Conservation (phyloP, 2,888 invertebrate species). For the Parthenolecanium corni region DNA sequence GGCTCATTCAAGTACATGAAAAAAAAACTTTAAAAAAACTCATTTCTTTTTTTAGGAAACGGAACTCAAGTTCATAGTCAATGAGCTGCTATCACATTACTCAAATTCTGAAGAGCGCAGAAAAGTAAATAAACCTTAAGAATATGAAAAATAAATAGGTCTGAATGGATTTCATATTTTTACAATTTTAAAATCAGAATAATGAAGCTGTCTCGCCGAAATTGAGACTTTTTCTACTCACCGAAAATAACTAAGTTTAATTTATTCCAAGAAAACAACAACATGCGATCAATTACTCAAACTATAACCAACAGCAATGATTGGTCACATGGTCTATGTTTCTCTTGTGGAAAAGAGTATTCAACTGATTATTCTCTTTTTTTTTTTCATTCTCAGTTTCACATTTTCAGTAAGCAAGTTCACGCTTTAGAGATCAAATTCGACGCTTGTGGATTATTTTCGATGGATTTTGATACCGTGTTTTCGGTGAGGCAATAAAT, state of each 20-base stretch:
- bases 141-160: background rate
- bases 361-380: background rate
- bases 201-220: too few relatives aligned
- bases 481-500: conserved; percentile 4
- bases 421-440: background rate
- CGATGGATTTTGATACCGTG: conserved; percentile 10
- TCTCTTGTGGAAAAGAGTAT: background rate
- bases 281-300: too few relatives aligned
- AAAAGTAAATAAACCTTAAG: background rate
- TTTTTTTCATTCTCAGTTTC: background rate
- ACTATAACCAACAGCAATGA: too few relatives aligned
- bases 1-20: too few relatives aligned
- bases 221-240: background rate
- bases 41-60: background rate
- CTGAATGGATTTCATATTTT: background rate
- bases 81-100: background rate
- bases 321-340: too few relatives aligned
- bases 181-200: background rate
- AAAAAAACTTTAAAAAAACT: too few relatives aligned
- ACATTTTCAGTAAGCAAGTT: conserved; percentile 5
- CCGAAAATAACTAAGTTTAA: too few relatives aligned
- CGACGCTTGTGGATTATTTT: conserved; percentile 17
- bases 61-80: background rate
- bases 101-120: background rate
- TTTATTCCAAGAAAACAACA: too few relatives aligned